A percentile compares a stretch with the other conserved stretches of the same genome.
phyloP scores from a whole-genome alignment of 1,140 invertebrate genomes.

The Portunus trituberculatus region DNA sequence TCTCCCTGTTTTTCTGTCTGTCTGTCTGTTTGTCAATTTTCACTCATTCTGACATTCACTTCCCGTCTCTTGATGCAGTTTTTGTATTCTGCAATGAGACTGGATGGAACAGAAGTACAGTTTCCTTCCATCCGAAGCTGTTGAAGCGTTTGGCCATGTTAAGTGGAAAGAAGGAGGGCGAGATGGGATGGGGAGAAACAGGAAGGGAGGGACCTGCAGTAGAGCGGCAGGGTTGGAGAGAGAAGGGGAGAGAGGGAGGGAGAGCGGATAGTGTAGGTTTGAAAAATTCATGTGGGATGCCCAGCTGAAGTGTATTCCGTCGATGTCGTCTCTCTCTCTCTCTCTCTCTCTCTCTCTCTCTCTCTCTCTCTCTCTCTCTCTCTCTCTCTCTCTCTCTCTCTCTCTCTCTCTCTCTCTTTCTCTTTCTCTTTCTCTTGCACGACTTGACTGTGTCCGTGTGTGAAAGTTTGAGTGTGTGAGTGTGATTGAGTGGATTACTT shows the following conservation, averaged over 20 bases:
- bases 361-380: too few relatives aligned
- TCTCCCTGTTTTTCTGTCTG: background rate
- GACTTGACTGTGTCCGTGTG: too few relatives aligned
- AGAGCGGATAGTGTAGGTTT: background rate
- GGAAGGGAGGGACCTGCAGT: background rate
- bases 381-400: too few relatives aligned
- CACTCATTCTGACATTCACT: background rate
- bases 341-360: too few relatives aligned
- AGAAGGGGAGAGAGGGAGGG: background rate
- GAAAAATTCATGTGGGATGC: background rate
- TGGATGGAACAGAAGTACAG: too few relatives aligned
- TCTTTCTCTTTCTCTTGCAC: too few relatives aligned
- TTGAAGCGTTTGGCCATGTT: too few relatives aligned
- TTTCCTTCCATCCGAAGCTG: too few relatives aligned
- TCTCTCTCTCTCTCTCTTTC: too few relatives aligned
- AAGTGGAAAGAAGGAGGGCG: too few relatives aligned
- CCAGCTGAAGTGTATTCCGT: background rate
- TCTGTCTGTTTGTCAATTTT: background rate
- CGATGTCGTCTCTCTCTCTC: background rate
- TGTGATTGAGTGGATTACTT: background rate
- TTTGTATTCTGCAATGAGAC: too few relatives aligned
- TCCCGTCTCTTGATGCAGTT: too few relatives aligned
- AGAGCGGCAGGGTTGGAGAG: background rate
- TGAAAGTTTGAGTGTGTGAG: background rate
- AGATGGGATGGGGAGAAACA: background rate